A percentile compares a stretch with the other conserved stretches of the same genome.
Conservation (phyloP, 2,888 invertebrate genomes). For the Nephrocerus scutellatus region DNA sequence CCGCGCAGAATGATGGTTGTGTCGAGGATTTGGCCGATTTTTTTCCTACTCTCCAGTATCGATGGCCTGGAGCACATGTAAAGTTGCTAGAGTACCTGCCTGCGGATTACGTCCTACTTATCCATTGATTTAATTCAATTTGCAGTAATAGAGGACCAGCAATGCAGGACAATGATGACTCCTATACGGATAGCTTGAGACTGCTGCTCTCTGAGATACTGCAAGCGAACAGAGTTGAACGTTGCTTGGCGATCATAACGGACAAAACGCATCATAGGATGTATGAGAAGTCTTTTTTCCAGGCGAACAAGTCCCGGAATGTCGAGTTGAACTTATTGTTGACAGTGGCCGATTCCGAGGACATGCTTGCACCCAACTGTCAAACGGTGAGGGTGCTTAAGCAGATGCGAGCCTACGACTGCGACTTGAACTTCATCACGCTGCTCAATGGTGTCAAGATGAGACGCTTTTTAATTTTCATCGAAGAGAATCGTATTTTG, state of each 20-base stretch:
- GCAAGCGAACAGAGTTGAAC: conserved; percentile 27
- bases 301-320: conserved; percentile 20
- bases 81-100: too few species aligned
- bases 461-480: conserved; percentile 59
- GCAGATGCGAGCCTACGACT: conserved; percentile 57
- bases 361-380: conserved; percentile 57
- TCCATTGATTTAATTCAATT: conserved; percentile 36
- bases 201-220: conserved; percentile 27
- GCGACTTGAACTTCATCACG: conserved; percentile 64
- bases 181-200: conserved; percentile 26
- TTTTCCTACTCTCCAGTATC: too few species aligned
- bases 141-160: conserved; percentile 28
- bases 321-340: conserved; percentile 46
- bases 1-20: too few species aligned
- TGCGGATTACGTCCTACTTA: too few species aligned
- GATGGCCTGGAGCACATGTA: too few species aligned
- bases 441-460: conserved; percentile 66
- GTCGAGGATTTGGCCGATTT: too few species aligned
- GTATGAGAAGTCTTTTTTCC: conserved; percentile 32
- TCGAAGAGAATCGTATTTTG: conserved; percentile 63
- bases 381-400: conserved; percentile 53
- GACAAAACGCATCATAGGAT: conserved; percentile 33
- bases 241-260: conserved; percentile 41
- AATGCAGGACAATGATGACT: conserved; percentile 13
- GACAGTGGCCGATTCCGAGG: conserved; percentile 57